phyloP scores from a whole-genome alignment of 2,888 invertebrate species.

The Halictus quadricinctus region DNA sequence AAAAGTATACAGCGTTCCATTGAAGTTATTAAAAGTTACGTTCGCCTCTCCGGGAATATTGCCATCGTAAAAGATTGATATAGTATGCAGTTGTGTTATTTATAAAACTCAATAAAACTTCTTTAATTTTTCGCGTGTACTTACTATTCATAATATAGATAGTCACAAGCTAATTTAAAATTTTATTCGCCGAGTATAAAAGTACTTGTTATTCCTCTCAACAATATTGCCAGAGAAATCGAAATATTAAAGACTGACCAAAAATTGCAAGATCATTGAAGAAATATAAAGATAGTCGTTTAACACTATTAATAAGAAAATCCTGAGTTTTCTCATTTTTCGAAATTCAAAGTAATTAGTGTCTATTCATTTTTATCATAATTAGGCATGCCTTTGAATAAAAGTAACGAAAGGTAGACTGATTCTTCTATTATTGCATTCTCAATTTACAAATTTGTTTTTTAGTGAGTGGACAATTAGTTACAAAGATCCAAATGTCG shows the following conservation, averaged over 20 bases:
- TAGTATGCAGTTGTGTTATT: neutral
- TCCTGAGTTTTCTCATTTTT: no score
- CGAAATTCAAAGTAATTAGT: no score
- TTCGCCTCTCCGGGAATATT: neutral
- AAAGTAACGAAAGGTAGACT: no score
- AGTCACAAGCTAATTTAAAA: neutral
- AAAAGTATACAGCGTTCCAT: neutral
- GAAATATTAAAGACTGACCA: neutral
- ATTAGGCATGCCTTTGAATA: no score
- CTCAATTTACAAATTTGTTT: neutral
- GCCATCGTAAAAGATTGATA: neutral
- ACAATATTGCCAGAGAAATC: neutral
- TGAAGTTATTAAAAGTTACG: neutral
- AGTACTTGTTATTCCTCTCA: neutral
- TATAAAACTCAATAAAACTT: conserved; percentile 1
- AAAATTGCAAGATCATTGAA: neutral
- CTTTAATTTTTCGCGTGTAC: neutral
- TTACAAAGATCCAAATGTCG: no score
- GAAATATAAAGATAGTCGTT: neutral
- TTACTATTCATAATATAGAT: neutral
- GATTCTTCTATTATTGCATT: no score
- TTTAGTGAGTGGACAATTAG: neutral
- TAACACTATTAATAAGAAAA: neutral
- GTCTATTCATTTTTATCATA: no score
- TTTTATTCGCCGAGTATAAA: neutral